Evolutionary conservation across 2,888 invertebrate species (phyloP).

Genomic region (Mycogona germanica): DNA sequence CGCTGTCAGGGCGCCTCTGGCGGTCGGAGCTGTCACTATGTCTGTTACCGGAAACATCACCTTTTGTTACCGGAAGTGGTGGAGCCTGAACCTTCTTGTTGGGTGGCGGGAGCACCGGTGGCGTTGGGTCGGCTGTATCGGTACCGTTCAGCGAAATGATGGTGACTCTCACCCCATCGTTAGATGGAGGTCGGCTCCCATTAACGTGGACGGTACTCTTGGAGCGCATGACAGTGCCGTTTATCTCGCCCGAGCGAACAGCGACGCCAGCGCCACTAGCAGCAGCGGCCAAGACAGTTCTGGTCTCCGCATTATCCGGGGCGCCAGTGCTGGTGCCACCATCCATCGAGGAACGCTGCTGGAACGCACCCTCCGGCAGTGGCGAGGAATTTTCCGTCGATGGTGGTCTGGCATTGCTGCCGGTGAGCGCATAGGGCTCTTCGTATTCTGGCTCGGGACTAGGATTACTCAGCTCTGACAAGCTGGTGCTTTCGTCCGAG

Average conservation of each 20-base stretch:
- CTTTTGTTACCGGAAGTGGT: neutral
- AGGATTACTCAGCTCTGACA: constrained; percentile 24
- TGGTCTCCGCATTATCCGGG: neutral
- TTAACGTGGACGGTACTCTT: neutral
- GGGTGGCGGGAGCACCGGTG: neutral
- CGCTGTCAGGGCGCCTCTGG: neutral
- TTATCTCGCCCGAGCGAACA: no score
- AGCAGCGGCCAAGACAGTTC: neutral
- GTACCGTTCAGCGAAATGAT: neutral
- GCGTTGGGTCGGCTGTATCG: neutral
- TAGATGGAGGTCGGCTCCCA: neutral
- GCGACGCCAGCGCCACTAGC: neutral
- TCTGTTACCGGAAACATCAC: neutral
- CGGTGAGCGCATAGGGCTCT: constrained; percentile 2
- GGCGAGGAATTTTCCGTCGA: neutral
- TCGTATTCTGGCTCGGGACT: constrained; percentile 44
- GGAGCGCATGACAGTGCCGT: neutral
- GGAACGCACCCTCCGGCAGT: no score
- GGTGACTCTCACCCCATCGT: neutral
- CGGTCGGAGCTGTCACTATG: neutral
- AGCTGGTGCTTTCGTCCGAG: constrained; percentile 25
- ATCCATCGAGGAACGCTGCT: neutral
- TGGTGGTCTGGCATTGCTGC: neutral
- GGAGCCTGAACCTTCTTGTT: neutral
- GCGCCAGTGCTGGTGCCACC: neutral